Percentiles rank a stretch among this genome's conserved stretches.
These are phyloP conservation scores for Clepsis dumicolana DNA, from an alignment of 2,888 invertebrate genomes.

Conservation along the genomic window DNA sequence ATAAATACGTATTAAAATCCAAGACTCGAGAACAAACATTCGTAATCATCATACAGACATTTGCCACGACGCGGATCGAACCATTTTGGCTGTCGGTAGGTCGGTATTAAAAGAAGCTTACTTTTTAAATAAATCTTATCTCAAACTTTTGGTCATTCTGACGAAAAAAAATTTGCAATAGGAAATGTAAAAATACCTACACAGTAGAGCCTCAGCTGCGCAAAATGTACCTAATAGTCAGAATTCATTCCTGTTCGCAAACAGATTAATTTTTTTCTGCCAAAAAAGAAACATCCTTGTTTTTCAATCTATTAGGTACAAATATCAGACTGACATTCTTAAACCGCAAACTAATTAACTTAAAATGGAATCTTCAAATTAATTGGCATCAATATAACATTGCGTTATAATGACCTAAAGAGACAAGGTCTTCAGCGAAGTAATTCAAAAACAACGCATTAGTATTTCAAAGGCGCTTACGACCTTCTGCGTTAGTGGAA, in stretches of 20 bases:
- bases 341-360: slow-evolving; percentile 43
- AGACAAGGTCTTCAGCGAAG: neutral
- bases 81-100: no score
- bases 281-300: slow-evolving; percentile 17
- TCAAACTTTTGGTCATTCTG: no score
- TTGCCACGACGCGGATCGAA: no score
- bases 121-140: no score
- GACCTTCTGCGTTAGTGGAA: neutral
- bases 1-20: no score
- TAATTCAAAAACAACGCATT: neutral
- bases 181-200: no score
- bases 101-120: no score
- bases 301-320: slow-evolving; percentile 13
- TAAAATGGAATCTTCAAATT: slow-evolving; percentile 40
- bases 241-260: neutral
- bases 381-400: slow-evolving; percentile 44
- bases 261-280: neutral
- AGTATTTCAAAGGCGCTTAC: neutral
- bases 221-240: neutral
- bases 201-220: neutral
- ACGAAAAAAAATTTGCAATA: no score
- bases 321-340: slow-evolving; percentile 39
- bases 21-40: no score
- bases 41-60: no score
- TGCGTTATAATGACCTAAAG: slow-evolving; percentile 37